phyloP scores from a whole-genome alignment of 2,888 invertebrate genomes.

The Tridacna crocea region DNA sequence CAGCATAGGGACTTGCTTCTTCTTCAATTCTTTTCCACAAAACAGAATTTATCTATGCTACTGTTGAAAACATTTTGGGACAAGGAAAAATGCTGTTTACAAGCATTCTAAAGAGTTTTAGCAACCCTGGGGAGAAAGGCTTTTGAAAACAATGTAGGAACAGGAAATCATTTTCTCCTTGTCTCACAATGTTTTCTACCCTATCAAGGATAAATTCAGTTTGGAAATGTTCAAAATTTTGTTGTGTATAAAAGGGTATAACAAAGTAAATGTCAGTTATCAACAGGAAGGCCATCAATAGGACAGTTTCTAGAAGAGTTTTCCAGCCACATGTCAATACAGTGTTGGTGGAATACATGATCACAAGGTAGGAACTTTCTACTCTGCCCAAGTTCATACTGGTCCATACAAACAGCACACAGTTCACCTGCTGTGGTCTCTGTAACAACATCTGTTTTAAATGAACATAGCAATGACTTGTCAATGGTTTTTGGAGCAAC shows the following conservation, averaged over 20 bases:
- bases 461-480: slow-evolving; percentile 59
- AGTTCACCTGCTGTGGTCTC: slow-evolving; percentile 56
- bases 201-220: not conserved
- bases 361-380: slow-evolving; percentile 80
- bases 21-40: too few species aligned
- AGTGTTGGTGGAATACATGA: slow-evolving; percentile 80
- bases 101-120: too few species aligned
- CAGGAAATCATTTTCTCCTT: too few species aligned
- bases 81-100: too few species aligned
- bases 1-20: too few species aligned
- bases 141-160: too few species aligned
- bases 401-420: slow-evolving; percentile 81
- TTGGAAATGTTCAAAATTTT: not conserved
- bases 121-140: too few species aligned
- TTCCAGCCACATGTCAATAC: slow-evolving; percentile 82
- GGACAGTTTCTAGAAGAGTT: slow-evolving; percentile 82
- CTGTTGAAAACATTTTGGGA: too few species aligned
- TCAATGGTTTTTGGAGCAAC: slow-evolving; percentile 80
- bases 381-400: slow-evolving; percentile 74
- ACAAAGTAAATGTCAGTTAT: slow-evolving; percentile 17
- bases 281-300: slow-evolving; percentile 80
- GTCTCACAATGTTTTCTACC: too few species aligned
- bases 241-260: too few species aligned
- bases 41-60: too few species aligned
- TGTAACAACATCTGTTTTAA: slow-evolving; percentile 73